Evolutionary conservation across 2,113 vertebrate genomes (phyloP).

Genomic region (Ophthalmolycus amberensis): DNA sequence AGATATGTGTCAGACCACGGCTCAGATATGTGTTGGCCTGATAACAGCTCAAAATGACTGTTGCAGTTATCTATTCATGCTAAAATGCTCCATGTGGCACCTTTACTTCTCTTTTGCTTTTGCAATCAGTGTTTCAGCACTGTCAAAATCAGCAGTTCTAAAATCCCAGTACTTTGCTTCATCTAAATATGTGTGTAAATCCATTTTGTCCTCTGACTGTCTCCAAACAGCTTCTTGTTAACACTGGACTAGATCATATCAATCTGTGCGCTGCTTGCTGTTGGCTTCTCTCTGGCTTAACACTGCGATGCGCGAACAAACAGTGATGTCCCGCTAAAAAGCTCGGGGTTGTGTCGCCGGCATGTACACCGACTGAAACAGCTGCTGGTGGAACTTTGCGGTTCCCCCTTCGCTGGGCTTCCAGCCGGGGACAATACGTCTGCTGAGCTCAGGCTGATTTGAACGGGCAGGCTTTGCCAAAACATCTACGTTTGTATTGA

Average conservation of each 20-base stretch:
- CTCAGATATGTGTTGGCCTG: slow-evolving; percentile 2
- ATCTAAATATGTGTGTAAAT: neutral
- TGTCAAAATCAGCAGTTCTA: neutral
- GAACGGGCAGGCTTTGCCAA: neutral
- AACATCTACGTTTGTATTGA: neutral
- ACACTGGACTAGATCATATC: slow-evolving; percentile 54
- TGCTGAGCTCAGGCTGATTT: neutral
- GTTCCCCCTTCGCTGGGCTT: neutral
- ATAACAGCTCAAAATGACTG: neutral
- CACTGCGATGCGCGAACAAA: slow-evolving; percentile 42
- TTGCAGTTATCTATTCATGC: slow-evolving; percentile 1
- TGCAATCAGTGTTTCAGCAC: neutral
- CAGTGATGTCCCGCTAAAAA: slow-evolving; percentile 37
- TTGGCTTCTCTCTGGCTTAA: slow-evolving; percentile 59
- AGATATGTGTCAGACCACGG: neutral
- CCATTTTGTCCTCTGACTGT: neutral
- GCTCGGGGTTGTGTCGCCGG: slow-evolving; percentile 23
- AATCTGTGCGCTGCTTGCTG: slow-evolving; percentile 54
- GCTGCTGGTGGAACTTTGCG: slow-evolving; percentile 35
- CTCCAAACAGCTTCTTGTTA: slow-evolving; percentile 47
- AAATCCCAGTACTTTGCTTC: neutral
- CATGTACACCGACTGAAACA: slow-evolving; percentile 44
- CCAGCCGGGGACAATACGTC: slow-evolving; percentile 1
- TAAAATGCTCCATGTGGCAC: neutral
- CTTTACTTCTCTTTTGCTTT: neutral